These are phyloP conservation scores for Dolichopus griseipennis DNA, from an alignment of 2,888 invertebrate species.

Conservation along the genomic window DNA sequence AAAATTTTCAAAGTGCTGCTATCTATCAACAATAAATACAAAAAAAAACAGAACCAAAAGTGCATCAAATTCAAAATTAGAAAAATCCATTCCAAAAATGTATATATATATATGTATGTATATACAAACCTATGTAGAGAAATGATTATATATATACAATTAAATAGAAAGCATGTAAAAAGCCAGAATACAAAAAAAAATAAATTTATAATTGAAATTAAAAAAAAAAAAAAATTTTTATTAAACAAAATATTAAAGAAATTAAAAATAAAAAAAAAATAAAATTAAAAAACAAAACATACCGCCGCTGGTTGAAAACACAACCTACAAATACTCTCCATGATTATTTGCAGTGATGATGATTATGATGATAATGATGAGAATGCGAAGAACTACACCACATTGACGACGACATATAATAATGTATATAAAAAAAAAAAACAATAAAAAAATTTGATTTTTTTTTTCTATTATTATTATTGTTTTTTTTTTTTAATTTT, in stretches of 20 bases:
- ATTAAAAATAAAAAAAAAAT: constrained; percentile 10
- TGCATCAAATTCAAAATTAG: too few relatives aligned
- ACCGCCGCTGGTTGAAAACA: constrained; percentile 43
- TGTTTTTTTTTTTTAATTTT: not conserved
- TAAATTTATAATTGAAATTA: not conserved
- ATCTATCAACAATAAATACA: too few relatives aligned
- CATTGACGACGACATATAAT: constrained; percentile 1
- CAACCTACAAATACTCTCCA: constrained; percentile 44
- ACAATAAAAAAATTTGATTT: not conserved
- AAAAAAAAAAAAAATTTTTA: not conserved
- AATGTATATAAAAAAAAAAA: too few relatives aligned
- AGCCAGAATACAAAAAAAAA: not conserved
- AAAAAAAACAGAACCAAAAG: too few relatives aligned
- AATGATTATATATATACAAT: too few relatives aligned
- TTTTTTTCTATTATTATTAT: not conserved
- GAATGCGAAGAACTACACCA: not conserved
- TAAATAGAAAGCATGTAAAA: not conserved
- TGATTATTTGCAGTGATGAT: constrained; percentile 19
- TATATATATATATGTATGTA: too few relatives aligned
- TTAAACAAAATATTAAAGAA: constrained; percentile 10
- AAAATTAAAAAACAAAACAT: constrained; percentile 21
- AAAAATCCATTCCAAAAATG: too few relatives aligned
- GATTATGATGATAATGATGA: not conserved
- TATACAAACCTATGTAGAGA: too few relatives aligned
- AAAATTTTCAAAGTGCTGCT: too few relatives aligned